Evolutionary conservation across 2,797 vertebrate genomes (phyloP), one percentile per base, ranked within the genome.

Genomic region (Brachyrhaphis roseni): DNA sequence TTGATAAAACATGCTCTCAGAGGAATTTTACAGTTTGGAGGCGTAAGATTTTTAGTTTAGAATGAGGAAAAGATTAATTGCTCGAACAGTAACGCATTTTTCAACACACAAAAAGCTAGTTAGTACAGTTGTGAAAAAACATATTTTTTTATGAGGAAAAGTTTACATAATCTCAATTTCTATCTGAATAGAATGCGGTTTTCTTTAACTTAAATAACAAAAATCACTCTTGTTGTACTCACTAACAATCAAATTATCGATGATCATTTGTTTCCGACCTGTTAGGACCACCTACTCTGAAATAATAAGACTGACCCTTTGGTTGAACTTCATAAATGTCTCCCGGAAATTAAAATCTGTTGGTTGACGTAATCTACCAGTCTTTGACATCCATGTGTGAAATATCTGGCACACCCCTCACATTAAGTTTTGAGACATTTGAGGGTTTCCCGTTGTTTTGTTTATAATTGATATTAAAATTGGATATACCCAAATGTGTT

Each of bases 1-100:
- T 93, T 95, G 93, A 95, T 95, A 94, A 95, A 95, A 94, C 92
- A 93, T 72, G 90, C 85, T 91, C 93, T 88, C 90, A 59, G 78
- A 91, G 91, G 93, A 94, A 94, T 94, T 93, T 92, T 94, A 92
- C 92, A 93, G 88, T 94, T 93, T 88, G 86, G 82, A 89, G 85
- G 89, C 78, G 78, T 85, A 78, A 66, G 77, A 85, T 76, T 91
- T 85, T 88, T 89, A 90, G 89, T 87, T 89, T 88, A 59, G 12
- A 39, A 46, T 4, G n/a, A 31, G 39, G 39, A 23, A 79, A 84
- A 81, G 31, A 72, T 59, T 66, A 75, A 47, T 78, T 80, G 78
- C 51, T 62, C 43, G 20, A 16, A 71, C 23, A 43, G 12, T 43
- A 43, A 70, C 2, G 4, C 4, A 43, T 39, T 49, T n/a, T 75